phyloP scores from a whole-genome alignment of 2,113 vertebrate species.

The Hypocryptadius cinnamomeus region DNA sequence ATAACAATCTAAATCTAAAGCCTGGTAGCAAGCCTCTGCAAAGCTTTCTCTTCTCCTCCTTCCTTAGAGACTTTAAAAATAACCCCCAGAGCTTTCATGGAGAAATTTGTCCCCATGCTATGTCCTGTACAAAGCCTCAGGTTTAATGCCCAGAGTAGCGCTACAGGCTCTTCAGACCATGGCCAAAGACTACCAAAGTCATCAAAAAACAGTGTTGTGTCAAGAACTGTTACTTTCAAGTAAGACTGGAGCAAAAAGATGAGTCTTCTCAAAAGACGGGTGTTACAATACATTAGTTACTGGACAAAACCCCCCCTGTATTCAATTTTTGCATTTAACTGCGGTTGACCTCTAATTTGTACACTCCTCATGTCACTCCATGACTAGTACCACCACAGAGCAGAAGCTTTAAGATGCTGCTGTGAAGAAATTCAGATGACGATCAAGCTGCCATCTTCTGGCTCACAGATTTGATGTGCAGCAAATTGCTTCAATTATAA shows the following conservation, averaged over 20 bases:
- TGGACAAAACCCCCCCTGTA: accelerated
- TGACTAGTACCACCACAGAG: background rate
- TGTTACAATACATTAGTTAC: background rate
- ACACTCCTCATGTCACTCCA: background rate
- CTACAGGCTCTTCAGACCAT: background rate
- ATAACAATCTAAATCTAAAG: background rate
- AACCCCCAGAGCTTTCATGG: background rate
- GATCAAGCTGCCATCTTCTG: background rate
- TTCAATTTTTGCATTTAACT: background rate
- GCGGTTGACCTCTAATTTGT: background rate
- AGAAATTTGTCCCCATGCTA: accelerated
- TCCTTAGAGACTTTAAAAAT: background rate
- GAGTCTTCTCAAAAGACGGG: background rate
- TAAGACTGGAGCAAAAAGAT: background rate
- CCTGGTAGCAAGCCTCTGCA: background rate
- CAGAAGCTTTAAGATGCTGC: accelerated
- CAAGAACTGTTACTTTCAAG: background rate
- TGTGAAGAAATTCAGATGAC: background rate
- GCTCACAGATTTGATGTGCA: accelerated
- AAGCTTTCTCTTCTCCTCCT: background rate
- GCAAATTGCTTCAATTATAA: background rate
- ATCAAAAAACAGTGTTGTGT: background rate
- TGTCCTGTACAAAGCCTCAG: background rate
- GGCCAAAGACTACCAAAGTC: background rate
- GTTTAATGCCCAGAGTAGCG: background rate